Evolutionary conservation across 1,140 invertebrate genomes (phyloP), one percentile per base, ranked within the genome.

Genomic region (Heliconius nattereri): DNA sequence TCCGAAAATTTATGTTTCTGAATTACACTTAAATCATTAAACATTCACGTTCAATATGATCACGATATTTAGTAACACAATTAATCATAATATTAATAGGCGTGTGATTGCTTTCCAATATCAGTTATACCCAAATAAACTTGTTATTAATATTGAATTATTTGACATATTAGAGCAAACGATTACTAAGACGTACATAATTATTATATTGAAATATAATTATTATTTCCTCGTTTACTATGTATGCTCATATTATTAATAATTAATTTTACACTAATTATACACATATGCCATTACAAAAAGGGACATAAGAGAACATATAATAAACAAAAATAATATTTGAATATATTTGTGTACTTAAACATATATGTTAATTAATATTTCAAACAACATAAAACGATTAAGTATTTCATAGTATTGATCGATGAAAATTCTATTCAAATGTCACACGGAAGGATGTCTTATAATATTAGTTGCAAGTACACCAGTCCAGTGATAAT

Each of bases 91-190:
- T 72, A 72, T 19, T 72, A 72, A 72, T 72, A 72, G n/a, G 19
- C 71, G 71, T 72, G 71, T 37, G 71, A 72, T 72, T 37, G 71
- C 71, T 72, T 72, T 72, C 71, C 71, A 72, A 72, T 72, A 72
- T 72, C 71, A 37, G 71, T 72, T 72, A 72, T 72, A 37, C 29
- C 19, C 35, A 72, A 72, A 40, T 72, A 72, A 72, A 72, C 71
- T 72, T 35, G 71, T 72, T 72, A 37, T 72, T 72, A 72, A 37
- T 72, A 72, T 72, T 72, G 60, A 66, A 66, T 26, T 29, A 66
- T 66, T 66, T 29, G 60, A 66, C 60, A 66, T 66, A 29, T 66
- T 66, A 66, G 11, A 66, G 60, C 26, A 26, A 66, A 11, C 13
- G 23, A 66, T 66, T 66, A 66, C 60, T 66, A 23, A 60, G 54